A percentile compares a stretch with the other conserved stretches of the same genome.
Evolutionary conservation across 2,113 vertebrate species (phyloP).

Genomic region (Panthera uncia): DNA sequence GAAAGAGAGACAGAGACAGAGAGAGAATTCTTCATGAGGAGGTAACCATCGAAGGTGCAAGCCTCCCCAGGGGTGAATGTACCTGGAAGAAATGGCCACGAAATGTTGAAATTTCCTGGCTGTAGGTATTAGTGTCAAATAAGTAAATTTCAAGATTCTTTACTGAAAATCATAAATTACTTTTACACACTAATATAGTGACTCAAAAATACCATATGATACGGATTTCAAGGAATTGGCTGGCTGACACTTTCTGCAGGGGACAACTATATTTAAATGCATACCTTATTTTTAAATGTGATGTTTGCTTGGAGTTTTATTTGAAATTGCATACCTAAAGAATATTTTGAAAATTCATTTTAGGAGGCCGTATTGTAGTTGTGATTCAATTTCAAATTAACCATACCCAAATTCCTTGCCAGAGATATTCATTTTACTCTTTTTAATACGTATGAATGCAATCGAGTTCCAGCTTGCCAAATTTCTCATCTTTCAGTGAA

Average conservation of each 20-base stretch:
- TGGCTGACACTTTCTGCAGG: conserved; percentile 48
- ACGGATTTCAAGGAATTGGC: conserved; percentile 37
- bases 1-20: neutral
- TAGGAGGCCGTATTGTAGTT: neutral
- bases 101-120: neutral
- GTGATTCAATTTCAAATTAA: conserved; percentile 29
- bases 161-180: conserved; percentile 58
- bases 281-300: conserved; percentile 52
- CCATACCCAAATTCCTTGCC: neutral
- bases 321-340: conserved; percentile 40
- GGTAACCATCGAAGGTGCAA: neutral
- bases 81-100: accelerated
- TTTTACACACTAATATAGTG: conserved; percentile 5
- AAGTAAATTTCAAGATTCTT: conserved; percentile 34
- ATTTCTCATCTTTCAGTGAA: conserved; percentile 19
- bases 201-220: conserved; percentile 37
- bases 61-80: neutral
- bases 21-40: neutral
- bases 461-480: neutral
- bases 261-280: conserved; percentile 34
- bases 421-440: conserved; percentile 13
- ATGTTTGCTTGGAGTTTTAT: neutral
- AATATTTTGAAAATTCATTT: neutral
- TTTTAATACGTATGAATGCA: neutral
- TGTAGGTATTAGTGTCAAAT: conserved; percentile 3